Conservation (phyloP, 2,888 invertebrate species). For the Limnephilus lunatus region DNA sequence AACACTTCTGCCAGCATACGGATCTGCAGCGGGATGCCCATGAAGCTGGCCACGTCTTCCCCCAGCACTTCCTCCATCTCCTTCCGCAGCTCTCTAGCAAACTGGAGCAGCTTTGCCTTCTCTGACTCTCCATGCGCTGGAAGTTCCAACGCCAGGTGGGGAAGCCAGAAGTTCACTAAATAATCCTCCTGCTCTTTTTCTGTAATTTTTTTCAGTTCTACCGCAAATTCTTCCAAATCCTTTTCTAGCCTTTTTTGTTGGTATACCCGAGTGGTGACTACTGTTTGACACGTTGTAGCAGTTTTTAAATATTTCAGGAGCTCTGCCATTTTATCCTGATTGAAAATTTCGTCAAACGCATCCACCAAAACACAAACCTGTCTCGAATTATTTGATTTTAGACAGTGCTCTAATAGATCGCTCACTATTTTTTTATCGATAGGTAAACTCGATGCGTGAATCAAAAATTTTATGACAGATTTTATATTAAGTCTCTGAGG, state of each 20-base stretch:
- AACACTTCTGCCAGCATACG: conserved; percentile 24
- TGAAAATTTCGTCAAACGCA: background rate
- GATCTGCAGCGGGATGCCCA: conserved; percentile 25
- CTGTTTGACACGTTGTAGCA: background rate
- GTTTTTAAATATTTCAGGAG: background rate
- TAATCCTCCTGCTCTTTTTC: background rate
- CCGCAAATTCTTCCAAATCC: background rate
- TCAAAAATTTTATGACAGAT: background rate
- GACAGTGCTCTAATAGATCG: background rate
- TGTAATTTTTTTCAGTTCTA: background rate
- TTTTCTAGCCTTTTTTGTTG: background rate
- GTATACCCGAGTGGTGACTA: background rate
- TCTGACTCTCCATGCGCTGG: background rate
- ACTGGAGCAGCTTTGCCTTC: background rate
- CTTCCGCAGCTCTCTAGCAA: background rate
- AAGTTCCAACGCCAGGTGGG: background rate
- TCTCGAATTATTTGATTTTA: background rate
- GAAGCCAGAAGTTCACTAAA: background rate
- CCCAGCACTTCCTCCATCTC: background rate
- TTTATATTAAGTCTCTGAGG: no score
- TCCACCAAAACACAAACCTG: background rate
- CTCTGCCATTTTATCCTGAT: background rate
- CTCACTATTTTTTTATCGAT: background rate
- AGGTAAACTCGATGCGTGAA: background rate
- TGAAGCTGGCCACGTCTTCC: background rate